These are phyloP conservation scores for Lochmaea crataegi DNA, from an alignment of 2,888 invertebrate species.

Conservation along the genomic window DNA sequence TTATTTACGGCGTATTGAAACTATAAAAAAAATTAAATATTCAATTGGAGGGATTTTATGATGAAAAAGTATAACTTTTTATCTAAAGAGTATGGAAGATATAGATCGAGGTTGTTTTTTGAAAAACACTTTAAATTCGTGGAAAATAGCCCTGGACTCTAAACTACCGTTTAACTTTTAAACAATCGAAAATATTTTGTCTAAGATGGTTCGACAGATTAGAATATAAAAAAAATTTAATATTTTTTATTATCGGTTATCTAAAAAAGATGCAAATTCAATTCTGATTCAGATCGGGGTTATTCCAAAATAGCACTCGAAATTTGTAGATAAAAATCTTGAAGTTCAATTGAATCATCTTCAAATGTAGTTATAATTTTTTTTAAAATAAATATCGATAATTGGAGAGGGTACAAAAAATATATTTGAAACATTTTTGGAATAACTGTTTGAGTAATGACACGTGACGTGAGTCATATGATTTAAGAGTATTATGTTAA, in stretches of 20 bases:
- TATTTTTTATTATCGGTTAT: neutral
- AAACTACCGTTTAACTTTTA: neutral
- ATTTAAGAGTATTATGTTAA: too few relatives aligned
- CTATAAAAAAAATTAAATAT: too few relatives aligned
- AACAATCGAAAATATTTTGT: too few relatives aligned
- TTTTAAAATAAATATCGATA: neutral
- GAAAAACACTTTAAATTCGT: slow-evolving; percentile 5
- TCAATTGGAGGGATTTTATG: too few relatives aligned
- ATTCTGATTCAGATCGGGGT: neutral
- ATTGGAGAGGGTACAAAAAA: too few relatives aligned
- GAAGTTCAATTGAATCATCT: neutral
- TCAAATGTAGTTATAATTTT: neutral
- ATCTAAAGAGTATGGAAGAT: neutral
- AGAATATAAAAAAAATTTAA: neutral
- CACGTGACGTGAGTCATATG: too few relatives aligned
- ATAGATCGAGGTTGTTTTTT: neutral
- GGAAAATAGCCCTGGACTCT: neutral
- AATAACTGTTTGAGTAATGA: neutral
- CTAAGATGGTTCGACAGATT: neutral
- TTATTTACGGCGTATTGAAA: too few relatives aligned
- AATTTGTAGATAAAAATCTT: neutral
- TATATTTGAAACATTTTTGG: neutral
- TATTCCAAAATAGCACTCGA: neutral
- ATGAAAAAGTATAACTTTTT: neutral
- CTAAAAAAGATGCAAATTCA: neutral